Conservation (phyloP, 2,113 vertebrate species). For the Oreochromis aureus region DNA sequence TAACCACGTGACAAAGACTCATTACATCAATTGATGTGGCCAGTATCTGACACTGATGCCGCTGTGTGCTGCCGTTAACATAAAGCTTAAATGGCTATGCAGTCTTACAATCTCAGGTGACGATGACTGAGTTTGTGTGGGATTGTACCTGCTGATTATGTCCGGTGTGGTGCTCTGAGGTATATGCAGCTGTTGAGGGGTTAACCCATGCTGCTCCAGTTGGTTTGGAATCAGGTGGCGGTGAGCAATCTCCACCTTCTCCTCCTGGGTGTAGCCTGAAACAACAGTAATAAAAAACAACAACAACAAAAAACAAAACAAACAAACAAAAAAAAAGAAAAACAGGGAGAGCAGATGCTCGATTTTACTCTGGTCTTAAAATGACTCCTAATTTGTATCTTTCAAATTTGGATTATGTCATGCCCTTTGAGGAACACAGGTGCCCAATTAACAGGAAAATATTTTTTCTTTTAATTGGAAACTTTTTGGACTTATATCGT, state of each 20-base stretch:
- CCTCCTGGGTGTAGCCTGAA: slow-evolving; percentile 93
- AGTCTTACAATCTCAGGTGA: neutral
- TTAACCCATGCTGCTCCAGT: slow-evolving; percentile 90
- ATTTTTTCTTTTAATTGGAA: neutral
- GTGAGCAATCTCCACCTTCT: slow-evolving; percentile 96
- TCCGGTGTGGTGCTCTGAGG: slow-evolving; percentile 81
- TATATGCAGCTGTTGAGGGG: slow-evolving; percentile 88
- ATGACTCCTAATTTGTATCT: neutral
- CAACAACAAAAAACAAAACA: neutral
- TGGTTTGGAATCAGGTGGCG: slow-evolving; percentile 94
- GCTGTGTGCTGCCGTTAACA: neutral
- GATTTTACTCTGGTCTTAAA: neutral
- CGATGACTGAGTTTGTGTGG: neutral
- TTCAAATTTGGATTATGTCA: neutral
- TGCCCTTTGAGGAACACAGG: neutral
- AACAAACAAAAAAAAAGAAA: neutral
- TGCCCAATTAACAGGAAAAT: neutral
- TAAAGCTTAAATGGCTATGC: neutral
- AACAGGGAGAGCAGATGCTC: neutral
- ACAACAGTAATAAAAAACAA: neutral
- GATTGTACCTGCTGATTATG: slow-evolving; percentile 49
- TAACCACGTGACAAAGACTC: neutral
- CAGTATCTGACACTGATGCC: neutral
- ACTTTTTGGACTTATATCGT: neutral
- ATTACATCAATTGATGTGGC: accelerated